Evolutionary conservation across 1,140 invertebrate genomes (phyloP).

Genomic region (Anoplophora glabripennis): DNA sequence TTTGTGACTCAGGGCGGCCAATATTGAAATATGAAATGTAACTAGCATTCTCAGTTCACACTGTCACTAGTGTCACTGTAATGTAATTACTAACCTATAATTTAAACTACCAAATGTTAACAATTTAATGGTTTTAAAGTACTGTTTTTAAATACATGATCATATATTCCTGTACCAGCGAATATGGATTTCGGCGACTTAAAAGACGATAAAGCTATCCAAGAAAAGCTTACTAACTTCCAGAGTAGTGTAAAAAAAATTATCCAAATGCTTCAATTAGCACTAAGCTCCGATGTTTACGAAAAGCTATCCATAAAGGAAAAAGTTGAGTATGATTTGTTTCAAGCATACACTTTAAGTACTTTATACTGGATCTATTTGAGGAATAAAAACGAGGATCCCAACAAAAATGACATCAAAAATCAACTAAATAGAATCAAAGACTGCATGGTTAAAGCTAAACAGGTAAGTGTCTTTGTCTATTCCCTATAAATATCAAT

Average conservation of each 20-base stretch:
- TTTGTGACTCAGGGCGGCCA: no score
- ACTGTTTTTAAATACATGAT: no score
- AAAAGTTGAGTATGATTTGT: slow-evolving; percentile 60
- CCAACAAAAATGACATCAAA: slow-evolving; percentile 55
- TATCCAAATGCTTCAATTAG: slow-evolving; percentile 50
- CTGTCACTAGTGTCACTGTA: no score
- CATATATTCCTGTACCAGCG: not conserved
- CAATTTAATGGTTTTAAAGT: no score
- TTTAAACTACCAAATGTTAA: no score
- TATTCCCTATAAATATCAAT: not conserved
- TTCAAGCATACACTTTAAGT: slow-evolving; percentile 57
- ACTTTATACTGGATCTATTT: slow-evolving; percentile 61
- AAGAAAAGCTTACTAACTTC: slow-evolving; percentile 53
- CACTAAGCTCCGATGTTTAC: slow-evolving; percentile 48
- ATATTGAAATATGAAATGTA: no score
- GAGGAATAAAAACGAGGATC: slow-evolving; percentile 56
- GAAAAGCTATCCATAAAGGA: slow-evolving; percentile 54
- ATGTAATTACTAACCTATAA: no score
- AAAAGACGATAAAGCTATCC: slow-evolving; percentile 48
- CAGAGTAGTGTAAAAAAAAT: slow-evolving; percentile 54
- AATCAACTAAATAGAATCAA: slow-evolving; percentile 57
- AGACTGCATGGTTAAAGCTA: slow-evolving; percentile 57
- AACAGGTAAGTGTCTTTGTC: slow-evolving; percentile 47
- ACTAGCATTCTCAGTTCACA: no score
- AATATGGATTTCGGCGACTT: slow-evolving; percentile 50